Conservation (phyloP, 2,888 invertebrate genomes). For the Cheilosia impressa region DNA sequence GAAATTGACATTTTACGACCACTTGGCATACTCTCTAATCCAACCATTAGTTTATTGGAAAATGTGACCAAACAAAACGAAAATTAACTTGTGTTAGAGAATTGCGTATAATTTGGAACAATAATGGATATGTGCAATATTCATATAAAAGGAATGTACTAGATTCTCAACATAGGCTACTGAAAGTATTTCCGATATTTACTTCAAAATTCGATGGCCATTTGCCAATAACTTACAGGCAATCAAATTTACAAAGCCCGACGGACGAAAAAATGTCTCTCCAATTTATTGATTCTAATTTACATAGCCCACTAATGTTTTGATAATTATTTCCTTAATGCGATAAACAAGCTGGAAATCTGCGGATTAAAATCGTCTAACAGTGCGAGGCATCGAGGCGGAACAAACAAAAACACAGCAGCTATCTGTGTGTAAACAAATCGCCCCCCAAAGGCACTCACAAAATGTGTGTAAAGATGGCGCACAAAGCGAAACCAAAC, state of each 20-base stretch:
- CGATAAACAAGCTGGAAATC: constrained; percentile 52
- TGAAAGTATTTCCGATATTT: no score
- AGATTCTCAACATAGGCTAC: no score
- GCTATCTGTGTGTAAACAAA: constrained; percentile 45
- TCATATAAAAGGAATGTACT: no score
- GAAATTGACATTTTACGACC: no score
- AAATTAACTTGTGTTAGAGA: no score
- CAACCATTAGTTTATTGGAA: no score
- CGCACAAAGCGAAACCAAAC: neutral
- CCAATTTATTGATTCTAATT: constrained; percentile 23
- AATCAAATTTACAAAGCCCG: constrained; percentile 21
- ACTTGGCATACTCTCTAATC: no score
- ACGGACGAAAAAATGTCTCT: constrained; percentile 22
- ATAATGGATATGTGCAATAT: no score
- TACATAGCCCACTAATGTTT: constrained; percentile 39
- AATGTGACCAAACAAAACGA: no score
- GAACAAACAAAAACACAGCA: constrained; percentile 39
- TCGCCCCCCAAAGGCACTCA: constrained; percentile 35
- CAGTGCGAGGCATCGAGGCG: constrained; percentile 30
- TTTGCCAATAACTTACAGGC: constrained; percentile 16
- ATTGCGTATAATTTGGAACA: no score
- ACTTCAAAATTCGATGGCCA: neutral
- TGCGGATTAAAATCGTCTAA: constrained; percentile 22
- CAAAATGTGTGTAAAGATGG: constrained; percentile 25
- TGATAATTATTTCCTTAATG: constrained; percentile 50